A percentile compares a stretch with the other conserved stretches of the same genome.
Conservation (phyloP, 2,113 vertebrate genomes). For the Pardalotus punctatus region DNA sequence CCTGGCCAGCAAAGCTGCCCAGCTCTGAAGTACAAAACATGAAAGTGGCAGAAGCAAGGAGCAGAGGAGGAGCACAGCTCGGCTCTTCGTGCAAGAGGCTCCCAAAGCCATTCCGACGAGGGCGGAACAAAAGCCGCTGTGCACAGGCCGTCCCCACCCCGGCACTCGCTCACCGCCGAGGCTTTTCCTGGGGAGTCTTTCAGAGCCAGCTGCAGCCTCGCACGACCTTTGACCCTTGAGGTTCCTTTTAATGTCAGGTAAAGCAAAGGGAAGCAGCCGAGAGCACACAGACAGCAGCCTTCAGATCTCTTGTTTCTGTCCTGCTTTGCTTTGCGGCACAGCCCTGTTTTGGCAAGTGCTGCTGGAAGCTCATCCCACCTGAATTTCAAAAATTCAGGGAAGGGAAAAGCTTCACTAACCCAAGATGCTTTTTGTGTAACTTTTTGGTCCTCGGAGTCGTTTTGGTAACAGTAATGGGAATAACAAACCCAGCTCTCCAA, state of each 20-base stretch:
- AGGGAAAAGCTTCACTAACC: not conserved
- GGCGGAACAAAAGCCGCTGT: slow-evolving; percentile 19
- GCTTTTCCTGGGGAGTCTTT: slow-evolving; percentile 24
- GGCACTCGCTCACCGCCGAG: not conserved
- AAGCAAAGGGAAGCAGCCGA: not conserved
- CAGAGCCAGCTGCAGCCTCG: not conserved
- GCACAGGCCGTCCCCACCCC: slow-evolving; percentile 30
- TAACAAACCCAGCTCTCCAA: not conserved
- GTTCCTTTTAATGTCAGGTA: not conserved
- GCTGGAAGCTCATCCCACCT: not conserved
- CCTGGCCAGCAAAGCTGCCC: slow-evolving; percentile 27
- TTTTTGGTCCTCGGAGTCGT: not conserved
- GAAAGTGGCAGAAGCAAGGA: slow-evolving; percentile 16
- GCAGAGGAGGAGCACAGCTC: slow-evolving; percentile 25
- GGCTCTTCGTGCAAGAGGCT: not conserved
- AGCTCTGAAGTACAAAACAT: slow-evolving; percentile 41
- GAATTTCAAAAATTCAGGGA: not conserved
- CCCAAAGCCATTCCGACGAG: not conserved
- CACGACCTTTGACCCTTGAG: not conserved
- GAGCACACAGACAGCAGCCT: not conserved
- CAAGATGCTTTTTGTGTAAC: not conserved
- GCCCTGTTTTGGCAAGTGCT: not conserved
- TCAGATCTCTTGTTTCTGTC: not conserved
- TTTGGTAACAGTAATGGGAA: not conserved
- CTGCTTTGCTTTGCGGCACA: not conserved